phyloP scores from a whole-genome alignment of 2,888 invertebrate species.

The Endomychus coccineus region DNA sequence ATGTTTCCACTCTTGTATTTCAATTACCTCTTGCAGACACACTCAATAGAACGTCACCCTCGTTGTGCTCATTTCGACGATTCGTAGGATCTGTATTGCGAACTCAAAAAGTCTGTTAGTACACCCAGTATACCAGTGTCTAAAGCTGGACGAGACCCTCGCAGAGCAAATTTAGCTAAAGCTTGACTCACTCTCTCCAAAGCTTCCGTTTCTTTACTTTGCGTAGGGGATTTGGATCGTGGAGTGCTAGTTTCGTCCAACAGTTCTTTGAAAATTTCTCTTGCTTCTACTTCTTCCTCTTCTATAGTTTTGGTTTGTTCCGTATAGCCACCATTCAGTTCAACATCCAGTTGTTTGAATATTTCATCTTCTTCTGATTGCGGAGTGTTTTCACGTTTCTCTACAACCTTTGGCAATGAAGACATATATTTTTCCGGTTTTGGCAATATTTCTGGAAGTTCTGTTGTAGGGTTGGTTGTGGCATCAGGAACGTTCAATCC shows the following conservation, averaged over 20 bases:
- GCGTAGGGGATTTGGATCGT: constrained; percentile 16
- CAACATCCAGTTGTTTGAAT: constrained; percentile 33
- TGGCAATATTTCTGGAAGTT: constrained; percentile 12
- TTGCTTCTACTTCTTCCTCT: constrained; percentile 33
- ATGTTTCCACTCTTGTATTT: no score
- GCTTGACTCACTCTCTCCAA: constrained; percentile 35
- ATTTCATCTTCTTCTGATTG: constrained; percentile 26
- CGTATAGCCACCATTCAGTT: constrained; percentile 27
- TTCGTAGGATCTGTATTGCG: constrained; percentile 29
- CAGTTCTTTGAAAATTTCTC: constrained; percentile 36
- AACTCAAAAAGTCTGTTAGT: constrained; percentile 37
- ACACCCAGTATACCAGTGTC: constrained; percentile 37
- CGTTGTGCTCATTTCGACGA: no score
- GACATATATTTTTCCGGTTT: constrained; percentile 18
- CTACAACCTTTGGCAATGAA: constrained; percentile 18
- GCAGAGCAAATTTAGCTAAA: constrained; percentile 35
- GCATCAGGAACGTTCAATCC: constrained; percentile 14
- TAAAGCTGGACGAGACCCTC: constrained; percentile 33
- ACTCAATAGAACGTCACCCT: no score
- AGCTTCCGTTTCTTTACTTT: constrained; percentile 29
- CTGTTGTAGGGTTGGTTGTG: constrained; percentile 6
- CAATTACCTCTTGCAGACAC: no score
- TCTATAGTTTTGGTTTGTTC: constrained; percentile 20
- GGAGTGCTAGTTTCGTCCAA: constrained; percentile 31
- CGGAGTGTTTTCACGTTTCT: constrained; percentile 21